Base-by-base conservation (phyloP, 2,113 vertebrate genomes). In the Campylorhamphus procurvoides region DNA sequence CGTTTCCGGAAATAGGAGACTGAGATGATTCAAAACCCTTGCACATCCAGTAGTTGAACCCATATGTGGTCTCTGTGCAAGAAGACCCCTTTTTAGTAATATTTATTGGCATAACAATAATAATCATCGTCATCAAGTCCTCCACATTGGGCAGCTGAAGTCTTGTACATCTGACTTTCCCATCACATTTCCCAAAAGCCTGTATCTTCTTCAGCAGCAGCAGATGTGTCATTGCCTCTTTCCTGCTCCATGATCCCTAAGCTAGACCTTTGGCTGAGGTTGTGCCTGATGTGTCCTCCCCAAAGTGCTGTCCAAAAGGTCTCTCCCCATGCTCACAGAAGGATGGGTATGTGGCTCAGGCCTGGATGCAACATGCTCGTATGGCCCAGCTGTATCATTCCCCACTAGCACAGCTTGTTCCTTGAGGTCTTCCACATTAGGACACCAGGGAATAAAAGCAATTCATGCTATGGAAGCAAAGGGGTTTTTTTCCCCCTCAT, bases 361-460 rank as follows among this genome's bases (percentile, higher is more conserved):
- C 19, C 25, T 25, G 35, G 39, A 14, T 52, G 23, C 8, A 6
- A 4, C 5, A 1, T 35, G 20, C 4, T 79, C 0, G 17, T 23
- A 20, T 14, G 27, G 33, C 44, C 35, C 31, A 69, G 19, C 25
- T 50, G 3, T 40, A 58, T 56, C 17, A 40, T 88, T 79, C 24
- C 14, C 3, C 24, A 18, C 12, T 18, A 39, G 35, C 14, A 47
- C 4, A 11, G 9, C 24, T 75, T 85, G 29, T 50, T 84, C 53
- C 47, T 28, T 14, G 7, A 24, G 6, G 6, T 85, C 28, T 63
- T 87, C 42, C n/a, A 37, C 3, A 1, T 46, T 20, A 59, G n/a
- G 42, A 89, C 77, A 59, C 14, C 25, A 31, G 18, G 39, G 7
- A 84, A 71, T 16, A 10, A 1, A 89, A 71, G 28, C 5, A 81